Conservation (phyloP, 2,113 vertebrate genomes). For the Oncorhynchus mykiss region DNA sequence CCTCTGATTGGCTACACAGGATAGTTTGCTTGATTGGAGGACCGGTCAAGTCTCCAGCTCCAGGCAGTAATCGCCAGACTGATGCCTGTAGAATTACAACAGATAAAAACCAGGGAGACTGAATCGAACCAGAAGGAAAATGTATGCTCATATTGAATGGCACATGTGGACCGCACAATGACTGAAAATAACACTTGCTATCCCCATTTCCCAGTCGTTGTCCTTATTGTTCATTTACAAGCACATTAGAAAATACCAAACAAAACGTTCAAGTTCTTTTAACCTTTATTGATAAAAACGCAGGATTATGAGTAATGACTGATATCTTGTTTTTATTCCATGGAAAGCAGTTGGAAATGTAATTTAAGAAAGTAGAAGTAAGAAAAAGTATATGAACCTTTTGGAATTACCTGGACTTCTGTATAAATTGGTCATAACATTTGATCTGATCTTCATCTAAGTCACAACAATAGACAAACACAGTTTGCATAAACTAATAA, state of each 20-base stretch:
- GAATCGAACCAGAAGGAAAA: conserved; percentile 8
- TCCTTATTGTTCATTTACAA: neutral
- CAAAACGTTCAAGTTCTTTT: too few species aligned
- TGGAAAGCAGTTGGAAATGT: conserved; percentile 38
- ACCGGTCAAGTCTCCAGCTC: conserved; percentile 8
- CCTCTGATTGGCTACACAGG: conserved; percentile 25
- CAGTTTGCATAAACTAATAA: too few species aligned
- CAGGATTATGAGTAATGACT: too few species aligned
- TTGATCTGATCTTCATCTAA: too few species aligned
- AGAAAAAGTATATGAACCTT: too few species aligned
- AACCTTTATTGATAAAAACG: too few species aligned
- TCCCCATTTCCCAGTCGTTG: too few species aligned
- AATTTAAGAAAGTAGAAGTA: conserved; percentile 7
- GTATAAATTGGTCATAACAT: too few species aligned
- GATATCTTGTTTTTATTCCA: too few species aligned
- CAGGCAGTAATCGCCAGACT: conserved; percentile 16
- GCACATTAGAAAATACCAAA: neutral
- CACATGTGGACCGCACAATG: neutral
- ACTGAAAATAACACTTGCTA: neutral
- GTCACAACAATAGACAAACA: too few species aligned
- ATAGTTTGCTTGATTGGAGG: conserved; percentile 32
- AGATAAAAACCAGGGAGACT: conserved; percentile 26
- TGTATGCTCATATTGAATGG: conserved; percentile 14
- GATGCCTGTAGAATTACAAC: conserved; percentile 24
- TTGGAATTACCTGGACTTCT: too few species aligned